These are phyloP conservation scores for Agriopis leucophaearia DNA, from an alignment of 2,888 invertebrate genomes.

Conservation along the genomic window DNA sequence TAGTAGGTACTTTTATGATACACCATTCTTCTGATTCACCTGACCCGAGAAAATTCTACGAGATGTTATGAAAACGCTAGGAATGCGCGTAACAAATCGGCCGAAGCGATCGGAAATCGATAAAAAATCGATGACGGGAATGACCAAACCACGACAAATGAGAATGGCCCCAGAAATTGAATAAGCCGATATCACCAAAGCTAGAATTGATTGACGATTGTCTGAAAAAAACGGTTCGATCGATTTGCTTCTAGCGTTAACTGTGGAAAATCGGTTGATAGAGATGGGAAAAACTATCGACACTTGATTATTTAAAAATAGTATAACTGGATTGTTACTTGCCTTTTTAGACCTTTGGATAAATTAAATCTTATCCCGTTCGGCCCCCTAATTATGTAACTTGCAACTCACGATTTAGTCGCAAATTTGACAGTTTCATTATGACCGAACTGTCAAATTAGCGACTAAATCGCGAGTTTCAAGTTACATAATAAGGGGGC, in stretches of 20 bases:
- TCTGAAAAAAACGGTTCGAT: constrained; percentile 73
- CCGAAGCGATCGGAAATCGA: constrained; percentile 67
- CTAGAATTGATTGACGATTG: constrained; percentile 81
- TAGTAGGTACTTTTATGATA: neutral
- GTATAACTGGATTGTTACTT: neutral
- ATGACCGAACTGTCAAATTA: too few species aligned
- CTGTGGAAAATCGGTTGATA: constrained; percentile 53
- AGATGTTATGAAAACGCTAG: constrained; percentile 66
- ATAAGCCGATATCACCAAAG: constrained; percentile 83
- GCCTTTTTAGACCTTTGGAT: too few species aligned
- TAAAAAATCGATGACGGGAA: constrained; percentile 75
- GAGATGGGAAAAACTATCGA: constrained; percentile 48
- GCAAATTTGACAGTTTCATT: too few species aligned
- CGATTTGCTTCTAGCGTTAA: constrained; percentile 70
- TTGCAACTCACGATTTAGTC: too few species aligned
- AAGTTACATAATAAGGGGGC: too few species aligned
- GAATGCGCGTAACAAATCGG: constrained; percentile 82
- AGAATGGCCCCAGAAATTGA: constrained; percentile 79
- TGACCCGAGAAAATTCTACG: constrained; percentile 65
- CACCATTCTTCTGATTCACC: constrained; percentile 50
- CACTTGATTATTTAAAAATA: constrained; percentile 10
- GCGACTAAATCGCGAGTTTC: too few species aligned
- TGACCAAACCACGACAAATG: constrained; percentile 76
- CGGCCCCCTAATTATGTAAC: too few species aligned
- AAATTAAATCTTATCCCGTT: too few species aligned